Evolutionary conservation across 2,113 vertebrate genomes (phyloP), one percentile per base, ranked within the genome.

Genomic region (Scatophagus argus): DNA sequence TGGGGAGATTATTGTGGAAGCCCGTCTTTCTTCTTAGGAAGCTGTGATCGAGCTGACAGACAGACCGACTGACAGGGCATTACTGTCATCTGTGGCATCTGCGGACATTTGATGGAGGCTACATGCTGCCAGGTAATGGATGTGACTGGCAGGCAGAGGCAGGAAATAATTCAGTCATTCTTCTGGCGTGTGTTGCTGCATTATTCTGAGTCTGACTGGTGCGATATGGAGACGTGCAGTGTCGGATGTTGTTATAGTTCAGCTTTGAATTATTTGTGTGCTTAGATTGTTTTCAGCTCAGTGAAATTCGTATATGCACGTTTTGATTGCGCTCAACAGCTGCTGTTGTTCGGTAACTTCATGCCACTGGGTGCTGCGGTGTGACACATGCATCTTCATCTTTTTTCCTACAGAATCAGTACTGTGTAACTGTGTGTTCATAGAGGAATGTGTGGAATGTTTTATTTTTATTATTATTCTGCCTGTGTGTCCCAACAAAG

Each of bases 71-170:
- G 63, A 77, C 54, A 56, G 75, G 55, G 71, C 62, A 46, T 64
- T 47, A 21, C 74, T 39, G 65, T 83, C 81, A 75, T 43, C 73
- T 67, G 25, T 82, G 86, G 83, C 82, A 84, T 74, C 76, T 85
- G 86, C 72, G 69, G 75, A 81, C 52, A 12, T 77, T 71, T 89
- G 82, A 89, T 67, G 82, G 85, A 88, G 59, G 60, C 83, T 23
- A n/a, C 80, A 51, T 34, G 32, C 70, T 81, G 83, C 49, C 84
- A 92, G 91, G 92, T 93, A 91, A 88, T 36, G 63, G 59, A 61
- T 43, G n/a, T n/a, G 71, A 49, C 67, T 66, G 82, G 32, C 44
- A 67, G 70, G 59, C 46, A 77, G 54, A 49, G 32, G 47, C 66
- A 68, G 61, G 52, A 52, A 74, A 76, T 61, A 44, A 74, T 47